Conservation (phyloP, 2,888 invertebrate genomes). For the Tinea trinotella region DNA sequence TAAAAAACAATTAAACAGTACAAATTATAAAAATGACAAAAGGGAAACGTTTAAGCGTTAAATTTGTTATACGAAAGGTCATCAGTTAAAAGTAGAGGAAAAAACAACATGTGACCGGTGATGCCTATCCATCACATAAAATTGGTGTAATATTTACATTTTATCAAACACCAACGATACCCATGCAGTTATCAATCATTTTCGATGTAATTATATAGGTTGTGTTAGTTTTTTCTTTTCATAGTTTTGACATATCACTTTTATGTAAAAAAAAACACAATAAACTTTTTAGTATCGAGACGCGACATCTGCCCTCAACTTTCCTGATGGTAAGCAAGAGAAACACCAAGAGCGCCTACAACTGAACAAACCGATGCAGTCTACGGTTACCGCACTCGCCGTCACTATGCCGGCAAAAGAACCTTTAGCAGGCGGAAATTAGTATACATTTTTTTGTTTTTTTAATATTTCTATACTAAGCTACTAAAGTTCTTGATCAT, state of each 20-base stretch:
- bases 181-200: slow-evolving; percentile 53
- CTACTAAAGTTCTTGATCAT: no score
- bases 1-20: no score
- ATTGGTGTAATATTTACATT: slow-evolving; percentile 17
- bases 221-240: neutral
- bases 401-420: no score
- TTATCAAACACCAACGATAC: slow-evolving; percentile 35
- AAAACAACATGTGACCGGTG: neutral
- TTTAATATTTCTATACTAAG: no score
- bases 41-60: neutral
- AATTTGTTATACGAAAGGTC: slow-evolving; percentile 6
- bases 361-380: no score
- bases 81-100: neutral
- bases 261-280: neutral
- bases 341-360: no score
- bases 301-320: no score
- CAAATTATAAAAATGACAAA: neutral
- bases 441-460: no score
- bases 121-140: slow-evolving; percentile 14
- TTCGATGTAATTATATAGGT: slow-evolving; percentile 44
- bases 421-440: no score
- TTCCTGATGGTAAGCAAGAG: no score
- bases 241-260: slow-evolving; percentile 6
- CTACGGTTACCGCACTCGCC: no score
- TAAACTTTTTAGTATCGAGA: no score